Conservation (phyloP, 2,888 invertebrate genomes). For the Lepidochrysops patricia region DNA sequence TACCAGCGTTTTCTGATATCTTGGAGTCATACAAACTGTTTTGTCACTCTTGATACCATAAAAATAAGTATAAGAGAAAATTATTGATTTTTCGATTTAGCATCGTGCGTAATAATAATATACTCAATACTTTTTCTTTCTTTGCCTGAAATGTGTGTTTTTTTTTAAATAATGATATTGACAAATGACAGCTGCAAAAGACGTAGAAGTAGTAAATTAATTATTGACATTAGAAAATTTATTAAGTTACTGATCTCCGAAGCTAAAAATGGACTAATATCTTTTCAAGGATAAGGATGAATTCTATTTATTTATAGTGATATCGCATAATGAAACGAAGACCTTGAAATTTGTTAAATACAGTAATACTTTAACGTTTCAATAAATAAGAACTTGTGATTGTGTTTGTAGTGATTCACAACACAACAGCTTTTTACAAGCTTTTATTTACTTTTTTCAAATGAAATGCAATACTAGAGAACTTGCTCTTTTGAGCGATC, state of each 20-base stretch:
- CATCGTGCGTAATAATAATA: too few species aligned
- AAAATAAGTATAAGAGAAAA: too few species aligned
- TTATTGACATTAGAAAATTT: background rate
- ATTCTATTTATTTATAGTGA: background rate
- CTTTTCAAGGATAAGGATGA: background rate
- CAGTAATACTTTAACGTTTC: background rate
- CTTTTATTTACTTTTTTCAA: slow-evolving; percentile 33
- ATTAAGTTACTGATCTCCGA: background rate
- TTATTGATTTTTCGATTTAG: too few species aligned
- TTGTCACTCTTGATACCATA: too few species aligned
- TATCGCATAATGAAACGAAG: background rate
- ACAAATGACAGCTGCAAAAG: background rate
- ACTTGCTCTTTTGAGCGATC: slow-evolving; percentile 76
- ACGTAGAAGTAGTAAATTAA: too few species aligned
- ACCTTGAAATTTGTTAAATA: background rate
- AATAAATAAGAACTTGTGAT: background rate
- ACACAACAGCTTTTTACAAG: too few species aligned
- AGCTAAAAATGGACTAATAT: background rate
- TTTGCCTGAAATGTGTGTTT: too few species aligned
- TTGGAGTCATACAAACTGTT: too few species aligned
- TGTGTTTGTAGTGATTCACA: slow-evolving; percentile 2
- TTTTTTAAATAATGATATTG: background rate
- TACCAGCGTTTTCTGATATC: too few species aligned
- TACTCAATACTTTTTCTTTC: too few species aligned
- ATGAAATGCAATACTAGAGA: slow-evolving; percentile 85